Evolutionary conservation across 2,113 vertebrate species (phyloP).

Genomic region (Cnemophilus loriae): DNA sequence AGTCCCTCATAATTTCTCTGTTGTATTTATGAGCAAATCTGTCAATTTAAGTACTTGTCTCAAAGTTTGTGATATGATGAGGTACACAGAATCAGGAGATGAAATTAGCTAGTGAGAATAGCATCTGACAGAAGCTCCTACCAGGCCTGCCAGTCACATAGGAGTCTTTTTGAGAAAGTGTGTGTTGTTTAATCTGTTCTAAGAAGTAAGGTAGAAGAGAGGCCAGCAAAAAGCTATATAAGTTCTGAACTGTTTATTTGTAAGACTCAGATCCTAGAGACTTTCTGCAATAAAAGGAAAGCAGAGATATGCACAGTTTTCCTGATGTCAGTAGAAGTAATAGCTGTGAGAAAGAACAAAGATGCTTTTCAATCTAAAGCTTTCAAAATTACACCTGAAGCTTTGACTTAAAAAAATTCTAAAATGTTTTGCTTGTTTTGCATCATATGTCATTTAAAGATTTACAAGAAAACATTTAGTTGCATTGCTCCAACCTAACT

Average conservation of each 20-base stretch:
- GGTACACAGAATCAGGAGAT: not conserved
- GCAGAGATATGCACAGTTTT: not conserved
- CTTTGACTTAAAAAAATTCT: not conserved
- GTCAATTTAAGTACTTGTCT: not conserved
- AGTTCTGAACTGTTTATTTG: not conserved
- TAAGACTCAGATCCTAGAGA: not conserved
- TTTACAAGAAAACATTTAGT: not conserved
- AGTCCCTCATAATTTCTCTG: not conserved
- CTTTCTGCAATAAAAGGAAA: not conserved
- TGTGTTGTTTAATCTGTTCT: not conserved
- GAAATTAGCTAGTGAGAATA: not conserved
- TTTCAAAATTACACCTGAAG: not conserved
- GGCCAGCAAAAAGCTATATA: not conserved
- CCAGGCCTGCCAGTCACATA: not conserved
- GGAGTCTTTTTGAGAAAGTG: not conserved
- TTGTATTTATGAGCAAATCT: not conserved
- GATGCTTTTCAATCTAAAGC: not conserved
- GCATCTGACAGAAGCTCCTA: not conserved
- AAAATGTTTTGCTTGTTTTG: not conserved
- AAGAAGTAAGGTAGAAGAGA: not conserved
- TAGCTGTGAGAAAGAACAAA: not conserved
- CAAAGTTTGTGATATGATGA: not conserved
- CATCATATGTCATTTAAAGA: not conserved
- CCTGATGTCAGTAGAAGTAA: not conserved
- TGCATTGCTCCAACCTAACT: not conserved